Evolutionary conservation across 2,888 invertebrate species (phyloP).

Genomic region (Cantharis nigra): DNA sequence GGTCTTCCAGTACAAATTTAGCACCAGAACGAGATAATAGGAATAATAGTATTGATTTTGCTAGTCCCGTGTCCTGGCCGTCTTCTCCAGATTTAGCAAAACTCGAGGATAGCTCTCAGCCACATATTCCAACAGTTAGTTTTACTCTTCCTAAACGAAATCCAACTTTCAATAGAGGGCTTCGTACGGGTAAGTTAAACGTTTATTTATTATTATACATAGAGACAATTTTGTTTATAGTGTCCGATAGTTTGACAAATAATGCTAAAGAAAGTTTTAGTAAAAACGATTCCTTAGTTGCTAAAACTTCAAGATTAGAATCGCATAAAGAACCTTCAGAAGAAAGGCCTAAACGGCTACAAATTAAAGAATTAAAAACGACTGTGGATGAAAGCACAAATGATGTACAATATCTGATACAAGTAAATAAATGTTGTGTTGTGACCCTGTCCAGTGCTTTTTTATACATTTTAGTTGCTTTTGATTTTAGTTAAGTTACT

Average conservation of each 20-base stretch:
- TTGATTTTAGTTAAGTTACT: neutral
- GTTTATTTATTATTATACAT: neutral
- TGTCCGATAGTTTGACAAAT: conserved; percentile 48
- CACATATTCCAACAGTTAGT: conserved; percentile 66
- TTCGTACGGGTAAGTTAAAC: conserved; percentile 48
- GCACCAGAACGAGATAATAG: conserved; percentile 40
- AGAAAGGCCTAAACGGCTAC: conserved; percentile 44
- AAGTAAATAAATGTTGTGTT: conserved; percentile 55
- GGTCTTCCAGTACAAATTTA: conserved; percentile 80
- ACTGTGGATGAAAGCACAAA: conserved; percentile 54
- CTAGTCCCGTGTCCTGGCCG: conserved; percentile 70
- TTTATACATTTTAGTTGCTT: neutral
- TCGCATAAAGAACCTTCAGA: conserved; percentile 50
- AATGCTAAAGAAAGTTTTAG: conserved; percentile 55
- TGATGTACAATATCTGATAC: conserved; percentile 67
- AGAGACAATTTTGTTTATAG: conserved; percentile 31
- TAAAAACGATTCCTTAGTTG: conserved; percentile 71
- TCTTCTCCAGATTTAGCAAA: conserved; percentile 81
- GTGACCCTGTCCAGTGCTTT: neutral
- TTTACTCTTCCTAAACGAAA: conserved; percentile 70
- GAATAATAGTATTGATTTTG: conserved; percentile 38
- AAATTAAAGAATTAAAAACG: conserved; percentile 53
- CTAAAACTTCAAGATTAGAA: conserved; percentile 71
- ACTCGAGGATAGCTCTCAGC: conserved; percentile 63
- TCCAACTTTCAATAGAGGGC: conserved; percentile 64